A percentile compares a stretch with the other conserved stretches of the same genome.
phyloP scores from a whole-genome alignment of 53 echinoderm and acorn worm species.

The Holothuria leucospilota region DNA sequence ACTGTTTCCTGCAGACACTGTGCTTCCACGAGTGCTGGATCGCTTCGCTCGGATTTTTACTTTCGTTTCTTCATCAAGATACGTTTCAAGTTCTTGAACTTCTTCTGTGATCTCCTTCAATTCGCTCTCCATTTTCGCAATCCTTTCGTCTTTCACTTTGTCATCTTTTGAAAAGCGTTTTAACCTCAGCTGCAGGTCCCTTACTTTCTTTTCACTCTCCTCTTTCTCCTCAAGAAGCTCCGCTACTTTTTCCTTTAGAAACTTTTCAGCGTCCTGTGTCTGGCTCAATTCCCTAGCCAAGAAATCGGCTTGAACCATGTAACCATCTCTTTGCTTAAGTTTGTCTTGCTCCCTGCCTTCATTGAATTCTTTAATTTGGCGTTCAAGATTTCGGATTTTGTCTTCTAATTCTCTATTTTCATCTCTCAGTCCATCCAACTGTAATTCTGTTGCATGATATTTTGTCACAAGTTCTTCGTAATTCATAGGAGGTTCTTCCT shows the following conservation, averaged over 20 bases:
- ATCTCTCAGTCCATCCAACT: slow-evolving; percentile 69
- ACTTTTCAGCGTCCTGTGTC: slow-evolving; percentile 85
- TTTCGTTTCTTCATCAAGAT: slow-evolving; percentile 79
- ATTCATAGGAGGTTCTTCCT: slow-evolving; percentile 18
- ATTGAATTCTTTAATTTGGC: slow-evolving; percentile 45
- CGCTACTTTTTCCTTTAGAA: slow-evolving; percentile 84
- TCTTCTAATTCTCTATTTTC: slow-evolving; percentile 60
- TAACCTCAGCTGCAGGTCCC: slow-evolving; percentile 87
- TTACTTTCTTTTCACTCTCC: slow-evolving; percentile 82
- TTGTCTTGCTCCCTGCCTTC: slow-evolving; percentile 56
- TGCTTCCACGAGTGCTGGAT: slow-evolving; percentile 10
- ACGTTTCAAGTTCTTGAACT: slow-evolving; percentile 77
- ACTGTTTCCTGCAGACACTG: slow-evolving; percentile 21
- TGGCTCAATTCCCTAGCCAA: slow-evolving; percentile 84
- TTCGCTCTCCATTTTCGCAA: slow-evolving; percentile 79
- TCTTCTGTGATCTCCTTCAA: slow-evolving; percentile 79
- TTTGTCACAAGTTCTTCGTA: slow-evolving; percentile 54
- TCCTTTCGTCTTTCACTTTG: slow-evolving; percentile 87
- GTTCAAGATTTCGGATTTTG: slow-evolving; percentile 62
- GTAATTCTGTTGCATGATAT: slow-evolving; percentile 55
- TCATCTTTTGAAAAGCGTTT: slow-evolving; percentile 96
- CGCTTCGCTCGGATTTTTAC: slow-evolving; percentile 50
- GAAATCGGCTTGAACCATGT: slow-evolving; percentile 84
- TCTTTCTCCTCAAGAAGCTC: slow-evolving; percentile 90
- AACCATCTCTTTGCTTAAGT: slow-evolving; percentile 67